Conservation (phyloP, 2,888 invertebrate species). For the Drosophila anomalata region DNA sequence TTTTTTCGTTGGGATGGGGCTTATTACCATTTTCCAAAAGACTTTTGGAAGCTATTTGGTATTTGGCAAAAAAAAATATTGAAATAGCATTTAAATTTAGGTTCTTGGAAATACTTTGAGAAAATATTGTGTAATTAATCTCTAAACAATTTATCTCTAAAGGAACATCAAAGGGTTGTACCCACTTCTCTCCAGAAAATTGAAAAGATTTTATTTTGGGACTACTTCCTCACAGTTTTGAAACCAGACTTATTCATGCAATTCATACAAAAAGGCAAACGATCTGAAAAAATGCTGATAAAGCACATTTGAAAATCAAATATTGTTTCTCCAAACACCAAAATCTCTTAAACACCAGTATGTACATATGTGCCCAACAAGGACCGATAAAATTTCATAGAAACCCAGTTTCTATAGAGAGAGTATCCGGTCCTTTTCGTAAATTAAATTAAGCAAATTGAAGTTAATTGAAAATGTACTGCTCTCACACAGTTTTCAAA, state of each 20-base stretch:
- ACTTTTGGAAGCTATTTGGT: not conserved
- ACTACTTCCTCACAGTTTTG: not conserved
- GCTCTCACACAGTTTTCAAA: not conserved
- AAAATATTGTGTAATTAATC: not conserved
- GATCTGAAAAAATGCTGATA: not conserved
- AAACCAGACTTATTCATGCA: not conserved
- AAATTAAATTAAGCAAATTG: not conserved
- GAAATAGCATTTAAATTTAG: not conserved
- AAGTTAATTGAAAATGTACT: not conserved
- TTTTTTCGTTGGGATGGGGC: not conserved
- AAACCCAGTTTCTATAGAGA: not conserved
- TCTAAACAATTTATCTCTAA: not conserved
- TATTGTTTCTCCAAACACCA: not conserved
- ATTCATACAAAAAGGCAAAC: not conserved
- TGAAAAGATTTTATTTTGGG: not conserved
- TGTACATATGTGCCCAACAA: not conserved
- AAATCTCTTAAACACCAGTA: not conserved
- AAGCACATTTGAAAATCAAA: not conserved
- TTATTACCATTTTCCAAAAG: not conserved
- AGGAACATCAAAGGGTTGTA: not conserved
- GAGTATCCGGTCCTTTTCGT: not conserved
- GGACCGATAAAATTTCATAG: no score
- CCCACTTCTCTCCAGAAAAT: not conserved
- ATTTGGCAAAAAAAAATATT: no score
- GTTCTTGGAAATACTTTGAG: not conserved